Conservation (phyloP, 2,797 vertebrate species). For the Malacoctenus gilli region DNA sequence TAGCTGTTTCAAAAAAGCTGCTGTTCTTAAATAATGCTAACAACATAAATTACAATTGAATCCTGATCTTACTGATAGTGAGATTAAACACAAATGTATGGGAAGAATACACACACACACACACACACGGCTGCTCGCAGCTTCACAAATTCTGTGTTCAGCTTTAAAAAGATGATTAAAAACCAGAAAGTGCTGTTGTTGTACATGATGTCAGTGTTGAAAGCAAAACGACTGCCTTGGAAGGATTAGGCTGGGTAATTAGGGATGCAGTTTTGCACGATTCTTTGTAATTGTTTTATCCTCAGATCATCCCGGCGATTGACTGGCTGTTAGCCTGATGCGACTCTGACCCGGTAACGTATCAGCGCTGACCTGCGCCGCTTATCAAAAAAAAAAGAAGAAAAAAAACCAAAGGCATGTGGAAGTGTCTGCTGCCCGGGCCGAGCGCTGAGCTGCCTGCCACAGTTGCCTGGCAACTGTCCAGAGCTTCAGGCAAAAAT, state of each 20-base stretch:
- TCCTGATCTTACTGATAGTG: no score
- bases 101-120: no score
- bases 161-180: no score
- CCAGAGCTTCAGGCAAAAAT: slow-evolving; percentile 76
- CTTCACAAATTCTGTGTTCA: no score
- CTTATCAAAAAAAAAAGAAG: slow-evolving; percentile 37
- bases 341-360: slow-evolving; percentile 55
- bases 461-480: slow-evolving; percentile 84
- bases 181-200: slow-evolving; percentile 32
- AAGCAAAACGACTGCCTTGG: slow-evolving; percentile 28
- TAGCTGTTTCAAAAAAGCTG: no score
- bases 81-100: no score
- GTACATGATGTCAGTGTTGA: slow-evolving; percentile 12
- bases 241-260: slow-evolving; percentile 31
- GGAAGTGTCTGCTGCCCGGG: slow-evolving; percentile 66
- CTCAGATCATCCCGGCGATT: slow-evolving; percentile 45
- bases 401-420: slow-evolving; percentile 50
- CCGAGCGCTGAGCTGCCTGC: slow-evolving; percentile 71
- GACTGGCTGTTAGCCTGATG: slow-evolving; percentile 53
- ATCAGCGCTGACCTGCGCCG: slow-evolving; percentile 60
- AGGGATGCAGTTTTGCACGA: slow-evolving; percentile 39
- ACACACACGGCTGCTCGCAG: slow-evolving; percentile 31
- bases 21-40: no score
- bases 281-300: slow-evolving; percentile 36
- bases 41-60: no score